Evolutionary conservation across 2,888 invertebrate genomes (phyloP), one percentile per base, ranked within the genome.

Genomic region (Dorcus parallelipipedus): DNA sequence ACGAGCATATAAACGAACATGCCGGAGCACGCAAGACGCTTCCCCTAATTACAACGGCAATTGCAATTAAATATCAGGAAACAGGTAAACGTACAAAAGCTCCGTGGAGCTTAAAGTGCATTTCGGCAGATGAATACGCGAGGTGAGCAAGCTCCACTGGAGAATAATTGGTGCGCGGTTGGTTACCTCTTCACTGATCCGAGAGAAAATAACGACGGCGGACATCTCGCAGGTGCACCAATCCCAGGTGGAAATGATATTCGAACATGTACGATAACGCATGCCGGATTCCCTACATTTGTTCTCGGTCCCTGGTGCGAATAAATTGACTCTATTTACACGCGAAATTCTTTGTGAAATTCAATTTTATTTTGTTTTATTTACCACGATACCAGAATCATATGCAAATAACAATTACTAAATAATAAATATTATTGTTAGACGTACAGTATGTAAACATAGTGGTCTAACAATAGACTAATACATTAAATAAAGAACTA

Each of bases 191-290:
- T 71, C 70, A 69, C 64, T 75, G 76, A 75, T 71, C 74, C 74
- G 76, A 70, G 72, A 75, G 77, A 77, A 74, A 76, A 78, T 78
- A 78, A 78, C 76, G 76, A 78, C 74, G 74, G 67, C 70, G 72
- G 70, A 67, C 52, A 63, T 58, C 63, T 62, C 62, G 64, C 67
- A 65, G 68, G 67, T 67, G 67, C 56, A 49, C 41, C 45, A 45
- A 45, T 45, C 45, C 20, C 45, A 45, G 45, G 45, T 45, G 45
- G 23, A 45, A 45, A 45, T 45, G 45, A 41, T 49, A 54, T 14
- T 49, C 40, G 52, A 47, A 54, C 26, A 14, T 39, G n/a, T n/a
- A 38, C n/a, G 20, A 6, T 33, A 33, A 33, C 26, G 7, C 26
- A 33, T 7, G 26, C 26, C 6, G 26, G 26, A 33, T 33, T 33